Evolutionary conservation across 2,888 invertebrate species (phyloP).

Genomic region (Agonopterix subpropinquella): DNA sequence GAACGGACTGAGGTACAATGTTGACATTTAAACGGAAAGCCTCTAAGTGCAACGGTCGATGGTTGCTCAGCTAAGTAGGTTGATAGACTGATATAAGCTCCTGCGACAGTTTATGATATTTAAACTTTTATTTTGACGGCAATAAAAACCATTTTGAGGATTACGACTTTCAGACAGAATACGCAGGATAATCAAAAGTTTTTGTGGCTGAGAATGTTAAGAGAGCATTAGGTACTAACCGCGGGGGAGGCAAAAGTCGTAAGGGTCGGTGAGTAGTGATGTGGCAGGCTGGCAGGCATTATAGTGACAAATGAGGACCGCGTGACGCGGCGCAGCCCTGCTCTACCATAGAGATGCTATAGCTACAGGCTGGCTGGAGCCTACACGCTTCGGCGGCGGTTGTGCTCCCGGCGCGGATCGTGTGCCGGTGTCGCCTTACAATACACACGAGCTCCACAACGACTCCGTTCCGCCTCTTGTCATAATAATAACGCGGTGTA

Average conservation of each 20-base stretch:
- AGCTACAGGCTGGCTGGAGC: neutral
- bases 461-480: slow-evolving; percentile 37
- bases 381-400: neutral
- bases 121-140: too few relatives aligned
- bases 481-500: slow-evolving; percentile 51
- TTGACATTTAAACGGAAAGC: slow-evolving; percentile 50
- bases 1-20: slow-evolving; percentile 44
- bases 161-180: too few relatives aligned
- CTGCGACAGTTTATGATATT: too few relatives aligned
- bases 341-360: neutral
- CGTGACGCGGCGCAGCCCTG: slow-evolving; percentile 20
- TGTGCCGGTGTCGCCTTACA: neutral
- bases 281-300: slow-evolving; percentile 21
- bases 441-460: slow-evolving; percentile 11
- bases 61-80: neutral
- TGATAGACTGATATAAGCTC: too few relatives aligned
- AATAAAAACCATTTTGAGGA: too few relatives aligned
- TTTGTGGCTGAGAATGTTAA: neutral
- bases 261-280: slow-evolving; percentile 19
- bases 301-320: slow-evolving; percentile 48
- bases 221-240: neutral
- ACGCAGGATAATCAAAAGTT: neutral
- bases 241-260: slow-evolving; percentile 11
- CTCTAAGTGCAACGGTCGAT: slow-evolving; percentile 52
- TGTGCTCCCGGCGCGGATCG: neutral